Base-by-base conservation (phyloP, 2,888 invertebrate species). In the Amorpha juglandis region DNA sequence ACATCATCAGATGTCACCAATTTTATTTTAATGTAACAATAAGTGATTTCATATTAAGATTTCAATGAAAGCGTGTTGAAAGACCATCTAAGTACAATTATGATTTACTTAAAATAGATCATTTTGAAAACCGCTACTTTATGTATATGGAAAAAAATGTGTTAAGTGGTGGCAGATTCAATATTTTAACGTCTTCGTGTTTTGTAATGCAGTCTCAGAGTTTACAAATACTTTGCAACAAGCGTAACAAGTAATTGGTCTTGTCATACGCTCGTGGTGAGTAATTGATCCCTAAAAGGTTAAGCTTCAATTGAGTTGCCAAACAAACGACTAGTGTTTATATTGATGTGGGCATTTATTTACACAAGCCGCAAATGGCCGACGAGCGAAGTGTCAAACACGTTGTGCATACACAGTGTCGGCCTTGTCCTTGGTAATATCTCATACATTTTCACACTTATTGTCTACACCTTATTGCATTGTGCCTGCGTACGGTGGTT, bases 381-480 rank as follows among this genome's bases (percentile, higher is more conserved):
- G n/a, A 19, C 45, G 48, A 2, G 33, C 62, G 62, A 45, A 63
- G 48, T 48, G 62, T 47, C 62, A 42, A 58, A 58, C 58, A 58
- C 42, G 58, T 42, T 42, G 58, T 63, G 48, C 62, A 45, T 63
- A 47, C 62, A 47, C 62, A 64, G 50, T 64, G 27, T 55, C 65
- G 70, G 65, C 73, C 74, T 74, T 70, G 69, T 64, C 62, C 65
- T 47, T 58, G 27, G 58, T 58, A 58, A 64, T 64, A 64, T 48
- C 14, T 53, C 47, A 64, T 48, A 55, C 58, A 58, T 58, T 64
- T 64, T 64, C 55, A 35, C 27, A 42, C 19, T 48, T 64, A 64
- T 64, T 64, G 64, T 64, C 48, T 48, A 47, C 48, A 35, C 47
- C 27, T 8, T 27, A 64, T 27, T 9, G 64, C 47, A 53, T 64